phyloP scores from a whole-genome alignment of 2,113 vertebrate species.

The Phodopus roborovskii region DNA sequence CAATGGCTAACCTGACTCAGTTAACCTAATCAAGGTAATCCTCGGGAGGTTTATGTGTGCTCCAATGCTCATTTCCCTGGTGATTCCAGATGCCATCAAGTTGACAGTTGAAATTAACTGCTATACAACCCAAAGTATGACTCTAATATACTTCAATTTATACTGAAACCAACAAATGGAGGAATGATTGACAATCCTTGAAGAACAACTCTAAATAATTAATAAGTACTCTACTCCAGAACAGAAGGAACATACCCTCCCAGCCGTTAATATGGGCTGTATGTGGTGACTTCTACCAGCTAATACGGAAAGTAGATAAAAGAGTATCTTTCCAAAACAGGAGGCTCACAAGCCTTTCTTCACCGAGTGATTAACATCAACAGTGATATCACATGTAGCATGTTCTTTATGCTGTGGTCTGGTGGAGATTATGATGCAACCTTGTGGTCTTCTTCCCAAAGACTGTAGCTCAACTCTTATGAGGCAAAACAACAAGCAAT shows the following conservation, averaged over 20 bases:
- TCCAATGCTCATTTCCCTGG: not conserved
- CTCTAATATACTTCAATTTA: not conserved
- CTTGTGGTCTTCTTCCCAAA: not conserved
- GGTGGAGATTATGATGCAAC: not conserved
- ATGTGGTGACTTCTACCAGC: not conserved
- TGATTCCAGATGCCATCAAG: not conserved
- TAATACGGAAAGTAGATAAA: not conserved
- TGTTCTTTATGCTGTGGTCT: not conserved
- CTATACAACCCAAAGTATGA: not conserved
- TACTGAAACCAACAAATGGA: not conserved
- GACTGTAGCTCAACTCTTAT: not conserved
- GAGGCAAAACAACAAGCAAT: not conserved
- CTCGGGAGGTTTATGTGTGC: too few relatives aligned
- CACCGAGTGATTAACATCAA: not conserved
- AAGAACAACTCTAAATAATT: not conserved
- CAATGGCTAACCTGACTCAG: too few relatives aligned
- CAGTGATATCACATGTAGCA: not conserved
- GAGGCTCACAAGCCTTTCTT: not conserved
- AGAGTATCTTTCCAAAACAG: not conserved
- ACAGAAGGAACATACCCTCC: not conserved
- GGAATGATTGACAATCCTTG: not conserved
- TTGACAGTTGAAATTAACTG: not conserved
- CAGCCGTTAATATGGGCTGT: not conserved
- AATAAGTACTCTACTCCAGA: not conserved
- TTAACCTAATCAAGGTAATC: not conserved